These are phyloP conservation scores for Lymantria dispar DNA, from an alignment of 2,888 invertebrate genomes.

Conservation along the genomic window DNA sequence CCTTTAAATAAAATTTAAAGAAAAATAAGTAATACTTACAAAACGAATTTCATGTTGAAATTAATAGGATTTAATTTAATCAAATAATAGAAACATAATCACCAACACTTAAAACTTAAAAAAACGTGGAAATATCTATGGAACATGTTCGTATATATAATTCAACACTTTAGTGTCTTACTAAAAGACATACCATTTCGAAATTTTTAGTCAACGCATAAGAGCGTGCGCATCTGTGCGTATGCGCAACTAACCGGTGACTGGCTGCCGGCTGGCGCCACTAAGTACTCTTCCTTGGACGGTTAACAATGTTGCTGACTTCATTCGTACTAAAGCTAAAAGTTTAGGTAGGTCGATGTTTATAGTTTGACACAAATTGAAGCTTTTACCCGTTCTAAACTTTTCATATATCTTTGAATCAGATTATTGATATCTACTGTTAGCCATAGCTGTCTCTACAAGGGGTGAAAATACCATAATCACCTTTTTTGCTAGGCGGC, in stretches of 20 bases:
- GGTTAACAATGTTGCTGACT: conserved; percentile 8
- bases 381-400: not conserved
- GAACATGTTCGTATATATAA: conserved; percentile 21
- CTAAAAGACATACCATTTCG: conserved; percentile 3
- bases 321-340: conserved; percentile 21
- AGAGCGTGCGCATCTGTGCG: conserved; percentile 25
- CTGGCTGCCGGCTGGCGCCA: conserved; percentile 32
- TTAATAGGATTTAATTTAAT: conserved; percentile 12
- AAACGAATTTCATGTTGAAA: conserved; percentile 35
- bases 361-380: not conserved
- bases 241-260: conserved; percentile 25
- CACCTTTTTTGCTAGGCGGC: not conserved
- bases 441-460: not conserved
- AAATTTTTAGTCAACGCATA: conserved; percentile 12
- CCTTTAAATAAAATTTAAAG: not conserved
- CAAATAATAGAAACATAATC: conserved; percentile 25
- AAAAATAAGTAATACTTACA: conserved; percentile 30
- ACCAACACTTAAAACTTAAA: conserved; percentile 21
- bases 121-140: conserved; percentile 2
- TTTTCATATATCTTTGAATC: too few species aligned
- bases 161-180: not conserved
- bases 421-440: too few species aligned
- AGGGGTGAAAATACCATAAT: not conserved
- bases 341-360: conserved; percentile 11
- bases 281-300: conserved; percentile 11